Evolutionary conservation across 2,113 vertebrate species (phyloP), one percentile per base, ranked within the genome.

Genomic region (Lycaon pictus): DNA sequence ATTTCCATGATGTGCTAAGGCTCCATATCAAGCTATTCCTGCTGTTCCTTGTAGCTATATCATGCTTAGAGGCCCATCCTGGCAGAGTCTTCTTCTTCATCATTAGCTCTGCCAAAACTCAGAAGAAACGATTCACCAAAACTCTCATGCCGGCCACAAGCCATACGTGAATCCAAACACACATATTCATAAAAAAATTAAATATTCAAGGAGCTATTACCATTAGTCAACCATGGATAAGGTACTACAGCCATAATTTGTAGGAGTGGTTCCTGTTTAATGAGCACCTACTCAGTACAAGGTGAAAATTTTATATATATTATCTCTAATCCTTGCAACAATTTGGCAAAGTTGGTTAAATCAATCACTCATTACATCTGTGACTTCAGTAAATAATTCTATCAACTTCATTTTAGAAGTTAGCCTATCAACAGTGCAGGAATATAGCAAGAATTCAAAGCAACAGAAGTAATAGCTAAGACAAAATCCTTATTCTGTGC

Each of bases 71-170:
- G 17, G 7, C 63, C 53, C 72, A 58, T 5, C 1, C 1, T 11
- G 11, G 16, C 7, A 7, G 3, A 35, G 11, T 76, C n/a, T 17
- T 32, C 35, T 86, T 48, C 60, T 9, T 23, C 27, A 22, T 74
- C 43, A 90, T 53, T 16, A 93, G 23, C 23, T 94, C 67, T 86
- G 23, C n/a, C 55, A 7, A 93, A 97, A 93, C 20, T 25, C n/a
- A 84, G 62, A 76, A 20, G 51, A 56, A 87, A 72, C 22, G 5
- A 22, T 48, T 51, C 8, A 25, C 67, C 72, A 25, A 81, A 48
- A 86, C 11, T 43, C 17, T 48, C n/a, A 23, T 0, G 13, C 11
- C 2, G 16, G 5, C 11, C 55, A 25, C 10, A 63, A 82, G 15
- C 29, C n/a, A 35, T 5, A 5, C 17, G 32, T 55, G 58, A 95